Conservation (phyloP, 2,797 vertebrate species). For the Microtus obscurus region DNA sequence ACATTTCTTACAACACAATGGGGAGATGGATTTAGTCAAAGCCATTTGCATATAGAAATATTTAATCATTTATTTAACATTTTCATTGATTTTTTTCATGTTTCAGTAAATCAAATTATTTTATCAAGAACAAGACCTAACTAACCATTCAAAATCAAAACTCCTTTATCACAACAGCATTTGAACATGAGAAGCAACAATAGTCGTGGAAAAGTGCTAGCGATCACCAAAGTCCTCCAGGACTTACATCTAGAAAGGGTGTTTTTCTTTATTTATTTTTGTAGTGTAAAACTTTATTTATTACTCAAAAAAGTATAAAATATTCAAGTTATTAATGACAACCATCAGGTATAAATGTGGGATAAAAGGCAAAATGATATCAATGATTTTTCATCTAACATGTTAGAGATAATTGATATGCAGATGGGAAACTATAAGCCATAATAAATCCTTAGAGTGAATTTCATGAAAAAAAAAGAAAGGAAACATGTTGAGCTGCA, state of each 20-base stretch:
- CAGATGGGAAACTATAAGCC: not conserved
- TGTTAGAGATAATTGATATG: not conserved
- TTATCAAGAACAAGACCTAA: slow-evolving; percentile 24
- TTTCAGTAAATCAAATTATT: slow-evolving; percentile 4
- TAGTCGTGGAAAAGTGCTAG: not conserved
- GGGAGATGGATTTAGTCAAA: not conserved
- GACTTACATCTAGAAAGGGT: not conserved
- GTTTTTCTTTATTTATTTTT: not conserved
- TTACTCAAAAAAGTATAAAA: slow-evolving; percentile 21
- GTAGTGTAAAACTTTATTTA: slow-evolving; percentile 4
- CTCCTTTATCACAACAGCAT: not conserved
- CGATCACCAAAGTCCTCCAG: not conserved
- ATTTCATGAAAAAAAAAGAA: slow-evolving; percentile 66
- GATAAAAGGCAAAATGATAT: not conserved
- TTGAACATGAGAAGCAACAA: not conserved
- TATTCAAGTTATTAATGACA: not conserved
- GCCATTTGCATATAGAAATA: not conserved
- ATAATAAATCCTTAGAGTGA: slow-evolving; percentile 59
- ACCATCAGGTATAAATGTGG: not conserved
- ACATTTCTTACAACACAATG: not conserved
- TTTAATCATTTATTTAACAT: not conserved
- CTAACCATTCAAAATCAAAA: not conserved
- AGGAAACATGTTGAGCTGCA: slow-evolving; percentile 55
- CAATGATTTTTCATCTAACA: not conserved
- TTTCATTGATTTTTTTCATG: not conserved